Evolutionary conservation across 2,113 vertebrate genomes (phyloP).

Genomic region (Petaurus breviceps): DNA sequence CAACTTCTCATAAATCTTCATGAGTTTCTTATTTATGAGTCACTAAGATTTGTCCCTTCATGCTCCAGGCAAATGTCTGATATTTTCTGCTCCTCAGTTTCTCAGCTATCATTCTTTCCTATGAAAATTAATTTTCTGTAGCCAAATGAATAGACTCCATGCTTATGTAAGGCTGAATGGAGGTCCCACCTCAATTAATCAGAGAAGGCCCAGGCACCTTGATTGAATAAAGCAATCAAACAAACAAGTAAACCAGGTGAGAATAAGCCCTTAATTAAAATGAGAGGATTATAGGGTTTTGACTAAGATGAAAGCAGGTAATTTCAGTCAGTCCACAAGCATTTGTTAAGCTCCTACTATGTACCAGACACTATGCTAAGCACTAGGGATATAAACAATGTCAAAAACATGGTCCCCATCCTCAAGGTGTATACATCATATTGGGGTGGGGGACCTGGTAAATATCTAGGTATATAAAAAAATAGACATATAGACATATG

Average conservation of each 20-base stretch:
- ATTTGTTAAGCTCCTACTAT: background rate
- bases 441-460: background rate
- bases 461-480: background rate
- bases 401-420: too few relatives aligned
- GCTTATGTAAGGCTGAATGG: background rate
- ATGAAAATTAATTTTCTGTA: background rate
- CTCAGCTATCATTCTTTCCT: background rate
- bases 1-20: background rate
- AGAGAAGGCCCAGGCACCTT: background rate
- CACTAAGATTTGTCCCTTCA: background rate
- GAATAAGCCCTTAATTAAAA: background rate
- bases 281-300: background rate
- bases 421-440: background rate
- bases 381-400: too few relatives aligned
- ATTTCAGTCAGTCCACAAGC: background rate
- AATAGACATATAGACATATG: background rate
- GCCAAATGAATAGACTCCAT: background rate
- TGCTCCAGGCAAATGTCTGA: background rate
- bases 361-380: background rate
- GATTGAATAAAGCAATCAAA: background rate
- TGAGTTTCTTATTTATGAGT: background rate
- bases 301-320: background rate
- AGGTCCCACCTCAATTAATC: background rate
- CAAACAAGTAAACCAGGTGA: background rate
- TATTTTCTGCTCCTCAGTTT: background rate